Evolutionary conservation across 2,797 vertebrate species (phyloP).

Genomic region (Trachops cirrhosus): DNA sequence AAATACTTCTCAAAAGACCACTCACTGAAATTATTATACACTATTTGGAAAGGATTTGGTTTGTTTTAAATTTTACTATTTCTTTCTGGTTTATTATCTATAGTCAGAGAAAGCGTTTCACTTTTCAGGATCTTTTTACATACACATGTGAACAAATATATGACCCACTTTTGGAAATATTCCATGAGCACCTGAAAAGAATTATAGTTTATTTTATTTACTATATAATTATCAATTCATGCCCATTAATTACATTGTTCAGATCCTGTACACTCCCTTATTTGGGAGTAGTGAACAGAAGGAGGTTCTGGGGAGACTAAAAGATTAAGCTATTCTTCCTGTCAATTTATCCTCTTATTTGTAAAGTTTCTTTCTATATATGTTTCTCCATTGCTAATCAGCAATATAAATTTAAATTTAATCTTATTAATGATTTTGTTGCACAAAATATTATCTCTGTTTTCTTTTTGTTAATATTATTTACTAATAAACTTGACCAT

Average conservation of each 20-base stretch:
- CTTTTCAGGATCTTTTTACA: neutral
- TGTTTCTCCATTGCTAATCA: neutral
- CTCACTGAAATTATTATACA: neutral
- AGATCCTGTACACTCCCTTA: neutral
- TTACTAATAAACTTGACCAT: neutral
- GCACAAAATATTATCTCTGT: neutral
- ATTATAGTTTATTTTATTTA: neutral
- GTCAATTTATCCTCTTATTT: neutral
- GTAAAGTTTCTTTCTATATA: neutral
- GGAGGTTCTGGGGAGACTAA: neutral
- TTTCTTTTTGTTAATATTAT: neutral
- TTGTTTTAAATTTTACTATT: neutral
- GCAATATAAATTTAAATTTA: neutral
- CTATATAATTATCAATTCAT: neutral
- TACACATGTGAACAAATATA: neutral
- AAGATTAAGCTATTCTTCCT: neutral
- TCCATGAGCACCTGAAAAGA: neutral
- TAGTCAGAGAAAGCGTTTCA: neutral
- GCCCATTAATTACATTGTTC: neutral
- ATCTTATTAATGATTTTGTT: neutral
- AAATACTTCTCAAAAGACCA: neutral
- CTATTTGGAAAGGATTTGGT: neutral
- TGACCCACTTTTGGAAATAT: neutral
- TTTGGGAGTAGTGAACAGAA: neutral
- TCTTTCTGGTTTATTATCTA: neutral